Base-by-base conservation (phyloP, 2,113 vertebrate genomes). In the Aptenodytes forsteri region DNA sequence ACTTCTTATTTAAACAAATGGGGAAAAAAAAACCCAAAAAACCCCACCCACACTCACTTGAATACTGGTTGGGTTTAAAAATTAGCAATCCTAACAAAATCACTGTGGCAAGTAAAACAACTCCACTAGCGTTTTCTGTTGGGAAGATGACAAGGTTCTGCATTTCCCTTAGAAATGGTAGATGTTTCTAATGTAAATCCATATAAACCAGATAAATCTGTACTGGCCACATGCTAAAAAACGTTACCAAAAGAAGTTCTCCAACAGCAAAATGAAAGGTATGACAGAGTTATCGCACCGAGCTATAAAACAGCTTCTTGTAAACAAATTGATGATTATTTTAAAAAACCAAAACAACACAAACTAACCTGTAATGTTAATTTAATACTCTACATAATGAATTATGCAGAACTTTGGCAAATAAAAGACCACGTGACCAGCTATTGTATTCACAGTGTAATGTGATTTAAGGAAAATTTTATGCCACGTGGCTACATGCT, bases 321-420 rank as follows among this genome's bases (percentile, higher is more conserved):
- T 30, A 82, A 82, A 89, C 52, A 83, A 79, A 38, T 32, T 0
- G 1, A 7, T 69, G 8, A 42, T 79, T 76, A 36, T 22, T 78
- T 14, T 22, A n/a, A 47, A 56, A 29, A 21, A 34, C 2, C 26
- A 36, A 72, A 58, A 30, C 15, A 70, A 26, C 44, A 52, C 13
- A 11, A 73, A 47, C 29, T 64, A 59, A 94, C 49, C 66, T 49
- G 54, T 44, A 56, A 40, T 17, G 76, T 87, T 27, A 52, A 25
- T 62, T 29, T 46, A 36, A 69, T 79, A 64, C 10, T 52, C 18
- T 44, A 17, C 36, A 7, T 49, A 81, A 91, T 85, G 44, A 82
- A 44, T 89, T 72, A 49, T 69, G 52, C 70, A 94, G 56, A 89
- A 44, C 23, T 79, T 86, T 59, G 40, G 56, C 73, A 89, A n/a